Conservation (phyloP, 2,797 vertebrate genomes). For the Mycteria americana region DNA sequence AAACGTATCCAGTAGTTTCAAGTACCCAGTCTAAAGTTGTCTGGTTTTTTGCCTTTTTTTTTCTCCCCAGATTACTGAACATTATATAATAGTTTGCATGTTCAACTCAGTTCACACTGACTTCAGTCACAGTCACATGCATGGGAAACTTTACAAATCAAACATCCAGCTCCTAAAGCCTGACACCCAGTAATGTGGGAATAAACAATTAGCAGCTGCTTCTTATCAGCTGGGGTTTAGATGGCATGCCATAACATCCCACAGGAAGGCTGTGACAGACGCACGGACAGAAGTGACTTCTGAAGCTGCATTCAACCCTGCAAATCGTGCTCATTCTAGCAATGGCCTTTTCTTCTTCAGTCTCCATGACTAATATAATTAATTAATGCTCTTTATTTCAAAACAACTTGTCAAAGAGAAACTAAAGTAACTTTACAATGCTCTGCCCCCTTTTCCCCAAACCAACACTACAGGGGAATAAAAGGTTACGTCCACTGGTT, state of each 20-base stretch:
- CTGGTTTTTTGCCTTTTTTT: not conserved
- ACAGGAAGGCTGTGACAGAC: not conserved
- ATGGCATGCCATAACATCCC: not conserved
- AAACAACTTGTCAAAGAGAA: not conserved
- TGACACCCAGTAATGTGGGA: not conserved
- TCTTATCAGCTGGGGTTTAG: not conserved
- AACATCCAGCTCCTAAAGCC: not conserved
- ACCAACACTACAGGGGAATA: not conserved
- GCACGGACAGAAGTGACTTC: not conserved
- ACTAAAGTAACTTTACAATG: not conserved
- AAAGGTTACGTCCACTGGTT: not conserved
- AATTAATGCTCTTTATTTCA: conserved; percentile 4
- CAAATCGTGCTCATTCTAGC: not conserved
- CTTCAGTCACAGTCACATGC: not conserved
- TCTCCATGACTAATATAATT: not conserved
- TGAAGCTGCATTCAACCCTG: not conserved
- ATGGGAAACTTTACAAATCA: not conserved
- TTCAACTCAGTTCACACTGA: not conserved
- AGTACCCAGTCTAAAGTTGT: not conserved
- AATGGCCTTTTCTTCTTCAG: not conserved
- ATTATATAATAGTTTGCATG: not conserved
- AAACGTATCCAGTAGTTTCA: not conserved
- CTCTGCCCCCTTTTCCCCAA: not conserved
- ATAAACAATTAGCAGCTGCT: conserved; percentile 42
- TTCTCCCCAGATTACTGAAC: not conserved